phyloP scores from a whole-genome alignment of 2,888 invertebrate species.

The Exocentrus adspersus region DNA sequence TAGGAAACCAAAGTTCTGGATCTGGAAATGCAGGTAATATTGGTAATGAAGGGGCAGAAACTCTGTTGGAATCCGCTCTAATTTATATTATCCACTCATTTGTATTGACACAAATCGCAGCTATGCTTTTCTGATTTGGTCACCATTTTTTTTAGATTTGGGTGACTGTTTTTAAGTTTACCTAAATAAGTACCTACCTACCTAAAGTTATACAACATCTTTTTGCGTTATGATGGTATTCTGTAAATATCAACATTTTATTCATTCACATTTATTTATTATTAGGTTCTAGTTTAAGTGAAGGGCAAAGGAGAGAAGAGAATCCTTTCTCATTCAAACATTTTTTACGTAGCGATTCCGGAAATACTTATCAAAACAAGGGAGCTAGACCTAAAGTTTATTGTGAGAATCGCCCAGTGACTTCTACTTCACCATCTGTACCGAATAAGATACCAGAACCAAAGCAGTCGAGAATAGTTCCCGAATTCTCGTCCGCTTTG shows the following conservation, averaged over 20 bases:
- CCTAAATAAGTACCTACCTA: too few species aligned
- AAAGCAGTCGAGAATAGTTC: conserved; percentile 61
- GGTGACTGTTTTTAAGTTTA: too few species aligned
- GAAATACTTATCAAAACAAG: conserved; percentile 73
- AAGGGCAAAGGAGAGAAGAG: conserved; percentile 67
- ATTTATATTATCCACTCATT: too few species aligned
- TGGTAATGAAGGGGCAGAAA: too few species aligned
- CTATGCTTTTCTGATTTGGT: too few species aligned
- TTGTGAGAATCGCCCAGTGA: conserved; percentile 57
- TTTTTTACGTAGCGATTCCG: conserved; percentile 73
- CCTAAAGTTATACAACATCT: too few species aligned
- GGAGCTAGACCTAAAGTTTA: conserved; percentile 84
- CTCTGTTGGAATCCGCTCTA: too few species aligned
- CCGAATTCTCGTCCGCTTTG: conserved; percentile 72
- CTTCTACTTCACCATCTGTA: conserved; percentile 56
- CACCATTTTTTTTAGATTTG: too few species aligned
- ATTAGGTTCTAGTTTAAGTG: conserved; percentile 37
- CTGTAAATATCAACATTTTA: too few species aligned
- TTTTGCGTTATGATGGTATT: too few species aligned
- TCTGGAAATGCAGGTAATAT: conserved; percentile 45
- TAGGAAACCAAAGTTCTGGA: conserved; percentile 49
- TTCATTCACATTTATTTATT: background rate
- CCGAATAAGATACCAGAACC: conserved; percentile 46
- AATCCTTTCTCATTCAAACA: conserved; percentile 88
- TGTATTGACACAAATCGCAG: too few species aligned